Percentiles rank a stretch among this genome's conserved stretches.
Evolutionary conservation across 2,888 invertebrate genomes (phyloP).

Genomic region (Himalopsyche kuldschensis): DNA sequence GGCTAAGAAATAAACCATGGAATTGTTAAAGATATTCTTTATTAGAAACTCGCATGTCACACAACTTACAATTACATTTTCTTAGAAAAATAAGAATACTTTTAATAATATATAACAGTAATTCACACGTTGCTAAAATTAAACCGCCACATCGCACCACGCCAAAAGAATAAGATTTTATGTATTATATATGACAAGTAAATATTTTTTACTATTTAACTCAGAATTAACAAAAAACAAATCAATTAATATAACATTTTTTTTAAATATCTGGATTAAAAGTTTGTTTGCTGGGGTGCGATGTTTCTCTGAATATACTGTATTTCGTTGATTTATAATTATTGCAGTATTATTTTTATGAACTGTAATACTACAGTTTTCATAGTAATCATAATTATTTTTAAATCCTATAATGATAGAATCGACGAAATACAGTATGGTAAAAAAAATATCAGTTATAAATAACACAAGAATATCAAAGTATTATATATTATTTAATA

Average conservation of each 20-base stretch:
- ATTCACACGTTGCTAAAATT: background rate
- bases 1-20: too few species aligned
- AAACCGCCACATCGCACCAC: background rate
- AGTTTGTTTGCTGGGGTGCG: background rate
- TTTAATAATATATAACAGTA: background rate
- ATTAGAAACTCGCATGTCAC: background rate
- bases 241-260: too few species aligned
- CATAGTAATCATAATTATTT: too few species aligned
- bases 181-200: background rate
- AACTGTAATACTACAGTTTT: too few species aligned
- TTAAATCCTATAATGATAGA: too few species aligned
- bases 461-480: background rate
- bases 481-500: background rate
- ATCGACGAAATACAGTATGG: background rate
- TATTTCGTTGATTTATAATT: too few species aligned
- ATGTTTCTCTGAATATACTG: background rate
- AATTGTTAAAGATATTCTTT: background rate
- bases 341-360: too few species aligned
- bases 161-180: background rate
- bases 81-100: slow-evolving; percentile 1
- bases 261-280: background rate
- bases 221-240: too few species aligned
- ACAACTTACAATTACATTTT: background rate
- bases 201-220: background rate
- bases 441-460: background rate